Evolutionary conservation across 1,140 invertebrate species (phyloP).

Genomic region (Cryptotermes secundus): DNA sequence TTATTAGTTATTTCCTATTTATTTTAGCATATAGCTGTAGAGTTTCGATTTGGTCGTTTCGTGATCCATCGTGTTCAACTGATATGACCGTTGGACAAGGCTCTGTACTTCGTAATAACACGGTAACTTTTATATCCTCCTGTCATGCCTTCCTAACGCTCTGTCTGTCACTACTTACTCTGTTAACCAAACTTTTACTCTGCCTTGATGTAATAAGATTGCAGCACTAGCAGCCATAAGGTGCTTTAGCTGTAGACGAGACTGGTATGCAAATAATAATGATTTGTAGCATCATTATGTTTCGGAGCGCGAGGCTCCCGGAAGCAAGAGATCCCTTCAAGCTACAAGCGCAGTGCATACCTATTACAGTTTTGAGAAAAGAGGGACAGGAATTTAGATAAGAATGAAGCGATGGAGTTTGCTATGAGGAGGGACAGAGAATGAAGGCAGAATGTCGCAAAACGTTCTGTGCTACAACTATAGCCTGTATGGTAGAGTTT

Average conservation of each 20-base stretch:
- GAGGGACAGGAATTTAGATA: not conserved
- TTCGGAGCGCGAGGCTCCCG: not conserved
- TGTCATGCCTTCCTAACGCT: not conserved
- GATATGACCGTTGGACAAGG: too few species aligned
- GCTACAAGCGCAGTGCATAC: not conserved
- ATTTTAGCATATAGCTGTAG: too few species aligned
- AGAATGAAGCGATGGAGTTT: not conserved
- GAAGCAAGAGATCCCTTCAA: not conserved
- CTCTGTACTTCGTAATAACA: too few species aligned
- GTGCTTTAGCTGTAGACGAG: not conserved
- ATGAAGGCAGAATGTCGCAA: not conserved
- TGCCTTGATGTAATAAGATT: not conserved
- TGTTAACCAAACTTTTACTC: not conserved
- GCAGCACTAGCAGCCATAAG: not conserved
- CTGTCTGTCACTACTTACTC: not conserved
- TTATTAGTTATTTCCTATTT: too few species aligned
- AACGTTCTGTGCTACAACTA: not conserved
- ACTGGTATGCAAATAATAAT: slow-evolving; percentile 5
- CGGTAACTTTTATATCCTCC: not conserved
- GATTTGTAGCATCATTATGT: slow-evolving; percentile 3
- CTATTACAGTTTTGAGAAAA: not conserved
- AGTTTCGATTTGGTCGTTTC: too few species aligned
- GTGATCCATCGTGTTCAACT: too few species aligned
- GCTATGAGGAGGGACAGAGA: not conserved
- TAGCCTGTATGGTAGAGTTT: not conserved